These are phyloP conservation scores for Polypedilum pembai DNA, from an alignment of 1,140 invertebrate genomes.

Conservation along the genomic window DNA sequence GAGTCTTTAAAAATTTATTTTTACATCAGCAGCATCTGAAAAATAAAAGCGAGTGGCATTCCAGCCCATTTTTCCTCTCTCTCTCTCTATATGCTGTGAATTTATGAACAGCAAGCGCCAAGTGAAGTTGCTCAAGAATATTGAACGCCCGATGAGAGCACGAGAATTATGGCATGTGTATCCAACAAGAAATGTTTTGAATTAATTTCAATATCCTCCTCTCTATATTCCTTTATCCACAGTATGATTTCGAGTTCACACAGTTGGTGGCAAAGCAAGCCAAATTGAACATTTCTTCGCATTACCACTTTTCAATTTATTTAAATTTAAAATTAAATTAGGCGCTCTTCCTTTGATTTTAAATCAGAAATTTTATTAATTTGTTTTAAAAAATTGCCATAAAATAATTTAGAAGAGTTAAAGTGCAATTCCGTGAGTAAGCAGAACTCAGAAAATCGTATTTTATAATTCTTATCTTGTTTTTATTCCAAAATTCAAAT, in stretches of 20 bases:
- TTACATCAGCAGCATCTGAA: background rate
- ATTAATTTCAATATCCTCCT: background rate
- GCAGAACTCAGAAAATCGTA: no score
- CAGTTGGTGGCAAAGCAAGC: background rate
- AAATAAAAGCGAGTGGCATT: slow-evolving; percentile 5
- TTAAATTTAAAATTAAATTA: background rate
- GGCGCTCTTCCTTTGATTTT: background rate
- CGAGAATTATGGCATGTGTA: slow-evolving; percentile 16
- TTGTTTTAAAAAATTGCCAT: background rate
- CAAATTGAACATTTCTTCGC: slow-evolving; percentile 12
- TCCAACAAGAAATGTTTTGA: background rate
- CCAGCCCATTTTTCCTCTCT: background rate
- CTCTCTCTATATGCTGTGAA: slow-evolving; percentile 8
- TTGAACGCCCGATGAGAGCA: background rate
- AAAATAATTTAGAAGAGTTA: no score
- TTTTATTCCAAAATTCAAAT: no score
- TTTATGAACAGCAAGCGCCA: background rate
- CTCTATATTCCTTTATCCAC: no score
- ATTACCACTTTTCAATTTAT: slow-evolving; percentile 1
- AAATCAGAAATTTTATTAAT: background rate
- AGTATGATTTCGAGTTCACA: background rate
- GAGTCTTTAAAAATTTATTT: background rate
- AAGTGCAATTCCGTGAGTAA: no score
- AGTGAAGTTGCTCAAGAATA: background rate
- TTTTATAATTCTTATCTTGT: no score